Base-by-base conservation (phyloP, 1,140 invertebrate genomes). In the Muscidifurax raptorellus region DNA sequence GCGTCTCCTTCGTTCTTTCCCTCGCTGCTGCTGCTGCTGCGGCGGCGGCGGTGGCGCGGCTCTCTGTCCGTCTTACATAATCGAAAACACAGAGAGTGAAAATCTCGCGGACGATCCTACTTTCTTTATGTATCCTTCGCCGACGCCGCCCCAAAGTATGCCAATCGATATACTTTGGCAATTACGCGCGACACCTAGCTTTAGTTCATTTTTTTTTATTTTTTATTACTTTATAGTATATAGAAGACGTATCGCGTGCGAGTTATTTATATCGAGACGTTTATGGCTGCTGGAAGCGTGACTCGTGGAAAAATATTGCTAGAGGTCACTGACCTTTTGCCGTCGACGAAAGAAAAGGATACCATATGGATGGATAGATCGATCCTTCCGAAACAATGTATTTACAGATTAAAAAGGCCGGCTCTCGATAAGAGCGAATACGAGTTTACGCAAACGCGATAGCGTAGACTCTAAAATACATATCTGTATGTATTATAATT, bases 41-140 rank as follows among this genome's bases (percentile, higher is more conserved):
- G 44, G 44, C 13, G 44, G 36, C 36, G 36, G 36, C 36, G 36
- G 44, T 13, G 44, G 44, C 44, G 52, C 52, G 52, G 52, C 22
- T n/a, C 36, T 84, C 76, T 84, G 67, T 84, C n/a, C 47, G 85
- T 84, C 88, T 91, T 91, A 90, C 89, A 90, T 91, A 92, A 92
- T 92, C 90, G 90, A 92, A 91, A 91, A 91, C 91, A 91, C 89
- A 83, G 91, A 92, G 90, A 92, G 91, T 92, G 91, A 91, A 92
- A 91, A 92, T 92, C 79, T 85, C 28, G 40, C 89, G 89, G 87
- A 87, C 86, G 90, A 91, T 90, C 86, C 89, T 90, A 90, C 90
- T 86, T 87, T 87, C 86, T 86, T 86, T 52, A 75, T 83, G 74
- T 71, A 79, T 85, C 66, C 47, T 79, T 87, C 72, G 52, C 59